Base-by-base conservation (phyloP, 23 tunicate species). In the Oikopleura albicans region DNA sequence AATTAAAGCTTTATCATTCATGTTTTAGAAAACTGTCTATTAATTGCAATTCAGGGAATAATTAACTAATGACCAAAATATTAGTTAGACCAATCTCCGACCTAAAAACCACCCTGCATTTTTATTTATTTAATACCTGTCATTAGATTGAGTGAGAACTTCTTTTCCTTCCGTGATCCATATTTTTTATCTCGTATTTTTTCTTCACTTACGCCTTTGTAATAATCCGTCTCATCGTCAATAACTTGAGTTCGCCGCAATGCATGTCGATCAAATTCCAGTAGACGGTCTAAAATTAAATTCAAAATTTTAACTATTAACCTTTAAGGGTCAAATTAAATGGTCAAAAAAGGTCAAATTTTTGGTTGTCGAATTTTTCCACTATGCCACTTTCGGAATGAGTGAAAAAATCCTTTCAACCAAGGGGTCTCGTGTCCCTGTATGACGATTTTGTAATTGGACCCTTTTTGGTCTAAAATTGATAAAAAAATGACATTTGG, bases 141-240 rank as follows among this genome's bases (percentile, higher is more conserved):
- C 79, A 12, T 4, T 29, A 71, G 31, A 71, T 71, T 71, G 79
- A 71, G 79, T 2, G 34, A 38, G 1, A 90, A 91, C 86, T 95
- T 95, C 84, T 85, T 90, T 56, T 87, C 88, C 29, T 86, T 40
- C 83, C 99, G 83, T 39, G 96, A 90, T 27, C 99, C 99, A 88
- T 88, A 96, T 79, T 76, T 75, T 4, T 79, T 40, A 41, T 95
- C 99, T 41, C 89, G 79, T 12, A 87, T 76, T 90, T 91, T 91
- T 40, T 95, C 75, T 90, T 88, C 84, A 85, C 87, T 71, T 85
- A 39, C 59, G 40, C 39, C 39, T 85, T 84, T 27, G 84, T 57
- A 95, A 84, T 95, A 95, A 87, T 95, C 99, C 29, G 99, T 85
- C 86, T 91, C 97, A 71, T 91, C 97, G 84, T 91, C 97, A 38